Percentiles rank a stretch among this genome's conserved stretches.
These are phyloP conservation scores for Andinoacara biseriatus DNA, from an alignment of 2,113 vertebrate genomes.

Conservation along the genomic window DNA sequence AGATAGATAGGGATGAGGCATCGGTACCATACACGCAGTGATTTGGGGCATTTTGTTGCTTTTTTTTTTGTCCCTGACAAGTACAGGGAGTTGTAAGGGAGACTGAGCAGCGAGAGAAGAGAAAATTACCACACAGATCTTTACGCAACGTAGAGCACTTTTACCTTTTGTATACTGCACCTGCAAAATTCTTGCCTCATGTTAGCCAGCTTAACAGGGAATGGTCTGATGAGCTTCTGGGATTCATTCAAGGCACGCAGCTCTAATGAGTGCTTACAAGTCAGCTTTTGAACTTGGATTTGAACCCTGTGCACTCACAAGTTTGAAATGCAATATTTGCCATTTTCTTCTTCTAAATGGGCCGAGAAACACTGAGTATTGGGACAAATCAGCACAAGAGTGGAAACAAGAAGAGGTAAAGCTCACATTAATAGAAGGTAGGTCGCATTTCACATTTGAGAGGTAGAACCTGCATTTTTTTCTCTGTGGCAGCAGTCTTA, in stretches of 20 bases:
- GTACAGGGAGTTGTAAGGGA: background rate
- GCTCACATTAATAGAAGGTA: background rate
- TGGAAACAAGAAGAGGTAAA: slow-evolving; percentile 24
- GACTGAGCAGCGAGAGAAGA: background rate
- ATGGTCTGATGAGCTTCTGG: background rate
- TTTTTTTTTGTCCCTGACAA: background rate
- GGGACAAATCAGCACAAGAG: background rate
- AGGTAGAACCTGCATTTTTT: background rate
- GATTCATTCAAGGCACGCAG: background rate
- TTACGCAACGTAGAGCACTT: background rate
- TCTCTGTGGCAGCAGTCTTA: background rate
- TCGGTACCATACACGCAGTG: background rate
- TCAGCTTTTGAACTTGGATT: background rate
- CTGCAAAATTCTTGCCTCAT: background rate
- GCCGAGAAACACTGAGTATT: background rate
- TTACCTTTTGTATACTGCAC: background rate
- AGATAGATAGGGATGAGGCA: slow-evolving; percentile 43
- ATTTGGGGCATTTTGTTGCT: background rate
- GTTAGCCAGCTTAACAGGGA: background rate
- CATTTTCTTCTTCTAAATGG: background rate
- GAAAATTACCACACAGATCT: background rate
- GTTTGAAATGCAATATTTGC: background rate
- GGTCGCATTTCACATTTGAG: slow-evolving; percentile 4
- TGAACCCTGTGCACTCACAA: background rate
- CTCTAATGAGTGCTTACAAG: background rate